phyloP scores from a whole-genome alignment of 2,888 invertebrate species.

The Scaptomyza polygonia region DNA sequence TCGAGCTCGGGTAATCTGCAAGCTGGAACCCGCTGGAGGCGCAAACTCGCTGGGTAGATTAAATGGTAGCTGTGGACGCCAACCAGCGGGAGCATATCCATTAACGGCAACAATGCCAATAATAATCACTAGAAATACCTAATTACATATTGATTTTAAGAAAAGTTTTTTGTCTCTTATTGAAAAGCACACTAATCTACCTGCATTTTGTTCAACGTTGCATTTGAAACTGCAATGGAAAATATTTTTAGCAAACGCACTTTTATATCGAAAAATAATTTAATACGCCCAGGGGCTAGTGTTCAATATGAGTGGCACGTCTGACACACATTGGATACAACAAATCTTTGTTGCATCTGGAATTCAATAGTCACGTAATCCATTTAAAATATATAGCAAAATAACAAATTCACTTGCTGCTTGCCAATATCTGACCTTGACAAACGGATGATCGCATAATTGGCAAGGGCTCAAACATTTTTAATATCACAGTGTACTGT shows the following conservation, averaged over 20 bases:
- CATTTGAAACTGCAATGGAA: conserved; percentile 58
- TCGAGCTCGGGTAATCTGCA: conserved; percentile 77
- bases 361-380: conserved; percentile 64
- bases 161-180: background rate
- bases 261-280: conserved; percentile 70
- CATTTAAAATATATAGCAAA: conserved; percentile 33
- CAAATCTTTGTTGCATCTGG: conserved; percentile 59
- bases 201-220: conserved; percentile 51
- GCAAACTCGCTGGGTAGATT: conserved; percentile 78
- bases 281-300: background rate
- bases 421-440: conserved; percentile 59
- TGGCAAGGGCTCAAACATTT: conserved; percentile 63
- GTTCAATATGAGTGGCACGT: conserved; percentile 52
- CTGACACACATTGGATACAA: conserved; percentile 59
- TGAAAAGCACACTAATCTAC: conserved; percentile 47
- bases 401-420: conserved; percentile 17
- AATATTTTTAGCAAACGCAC: conserved; percentile 40
- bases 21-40: conserved; percentile 49
- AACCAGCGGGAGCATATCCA: conserved; percentile 84
- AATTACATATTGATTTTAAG: background rate
- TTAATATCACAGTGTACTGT: background rate
- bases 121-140: conserved; percentile 28
- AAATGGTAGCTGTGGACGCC: conserved; percentile 83
- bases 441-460: conserved; percentile 55
- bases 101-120: conserved; percentile 15